Evolutionary conservation across 1,140 invertebrate genomes (phyloP).

Genomic region (Hormaphis cornu): DNA sequence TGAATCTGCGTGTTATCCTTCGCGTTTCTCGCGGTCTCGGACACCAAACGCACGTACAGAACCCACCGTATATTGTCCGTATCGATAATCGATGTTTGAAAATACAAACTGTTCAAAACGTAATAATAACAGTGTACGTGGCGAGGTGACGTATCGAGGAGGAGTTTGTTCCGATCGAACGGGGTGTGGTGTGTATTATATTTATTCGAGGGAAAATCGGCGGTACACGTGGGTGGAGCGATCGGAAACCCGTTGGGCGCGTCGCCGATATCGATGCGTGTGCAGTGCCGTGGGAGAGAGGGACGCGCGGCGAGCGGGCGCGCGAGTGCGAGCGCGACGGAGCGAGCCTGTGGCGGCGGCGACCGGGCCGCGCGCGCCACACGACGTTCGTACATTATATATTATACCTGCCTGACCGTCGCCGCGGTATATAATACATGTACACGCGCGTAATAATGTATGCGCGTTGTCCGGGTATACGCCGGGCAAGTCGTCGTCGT

Average conservation of each 20-base stretch:
- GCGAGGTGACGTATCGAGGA: constrained; percentile 15
- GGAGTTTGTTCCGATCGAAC: constrained; percentile 28
- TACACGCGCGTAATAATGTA: no score
- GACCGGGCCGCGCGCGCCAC: neutral
- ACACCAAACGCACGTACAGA: no score
- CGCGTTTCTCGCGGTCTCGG: no score
- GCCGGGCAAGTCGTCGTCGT: neutral
- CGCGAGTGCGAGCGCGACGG: neutral
- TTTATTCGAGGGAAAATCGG: constrained; percentile 21
- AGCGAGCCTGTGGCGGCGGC: neutral
- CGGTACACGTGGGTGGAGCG: constrained; percentile 30
- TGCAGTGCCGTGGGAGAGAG: neutral
- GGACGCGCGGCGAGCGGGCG: neutral
- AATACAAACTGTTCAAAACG: neutral
- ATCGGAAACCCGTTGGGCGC: constrained; percentile 32
- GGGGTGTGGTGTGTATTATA: constrained; percentile 30
- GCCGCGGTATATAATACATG: no score
- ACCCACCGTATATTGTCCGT: neutral
- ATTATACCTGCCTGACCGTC: constrained; percentile 20
- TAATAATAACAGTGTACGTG: no score
- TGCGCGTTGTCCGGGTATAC: neutral
- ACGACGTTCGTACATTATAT: neutral
- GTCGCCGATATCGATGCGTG: constrained; percentile 25
- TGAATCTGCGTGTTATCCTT: no score
- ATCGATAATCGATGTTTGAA: neutral